Evolutionary conservation across 1,140 invertebrate genomes (phyloP).

Genomic region (Cyclargus thomasi): DNA sequence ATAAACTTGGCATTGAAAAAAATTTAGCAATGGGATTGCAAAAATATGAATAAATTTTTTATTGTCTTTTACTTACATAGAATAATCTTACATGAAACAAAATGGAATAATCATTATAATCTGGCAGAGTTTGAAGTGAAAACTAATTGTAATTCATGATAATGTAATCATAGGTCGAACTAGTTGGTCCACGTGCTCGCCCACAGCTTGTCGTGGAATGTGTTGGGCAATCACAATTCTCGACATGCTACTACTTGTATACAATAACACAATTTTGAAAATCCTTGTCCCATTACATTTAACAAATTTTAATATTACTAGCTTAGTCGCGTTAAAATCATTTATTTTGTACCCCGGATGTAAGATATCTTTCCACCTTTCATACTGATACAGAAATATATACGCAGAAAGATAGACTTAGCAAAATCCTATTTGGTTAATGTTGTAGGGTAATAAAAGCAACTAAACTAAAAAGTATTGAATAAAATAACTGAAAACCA

Average conservation of each 20-base stretch:
- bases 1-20: conserved; percentile 7
- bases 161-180: conserved; percentile 1
- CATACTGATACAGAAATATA: too few species aligned
- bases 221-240: not conserved
- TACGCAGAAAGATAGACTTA: too few species aligned
- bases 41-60: not conserved
- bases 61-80: not conserved
- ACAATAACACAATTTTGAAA: not conserved
- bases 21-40: not conserved
- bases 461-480: too few species aligned
- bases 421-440: too few species aligned
- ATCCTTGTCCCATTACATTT: not conserved
- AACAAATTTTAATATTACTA: too few species aligned
- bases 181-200: conserved; percentile 2
- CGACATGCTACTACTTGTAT: not conserved
- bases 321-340: too few species aligned
- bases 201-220: not conserved
- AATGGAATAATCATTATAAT: not conserved
- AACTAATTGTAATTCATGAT: conserved; percentile 10
- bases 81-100: not conserved
- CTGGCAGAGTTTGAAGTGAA: not conserved
- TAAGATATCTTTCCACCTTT: too few species aligned
- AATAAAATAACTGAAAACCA: too few species aligned
- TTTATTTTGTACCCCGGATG: too few species aligned
- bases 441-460: too few species aligned